These are phyloP conservation scores for Branchinecta lynchi DNA, from an alignment of 1,140 invertebrate genomes.

Conservation along the genomic window DNA sequence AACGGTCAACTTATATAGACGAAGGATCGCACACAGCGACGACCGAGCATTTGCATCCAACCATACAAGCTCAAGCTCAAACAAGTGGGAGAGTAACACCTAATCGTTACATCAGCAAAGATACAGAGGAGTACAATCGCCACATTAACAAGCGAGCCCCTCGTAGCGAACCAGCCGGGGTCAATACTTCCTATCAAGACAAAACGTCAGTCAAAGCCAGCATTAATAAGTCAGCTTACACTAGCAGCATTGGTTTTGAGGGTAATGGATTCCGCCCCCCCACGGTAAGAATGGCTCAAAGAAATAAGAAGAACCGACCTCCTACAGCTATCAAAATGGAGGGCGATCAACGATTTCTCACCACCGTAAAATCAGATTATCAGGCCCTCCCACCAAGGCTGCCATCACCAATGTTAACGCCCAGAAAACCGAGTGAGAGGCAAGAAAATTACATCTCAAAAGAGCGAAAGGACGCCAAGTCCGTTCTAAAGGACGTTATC, in stretches of 20 bases:
- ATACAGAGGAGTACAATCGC: neutral
- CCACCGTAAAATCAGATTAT: neutral
- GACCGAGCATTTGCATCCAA: too few relatives aligned
- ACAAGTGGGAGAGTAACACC: neutral
- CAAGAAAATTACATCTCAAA: neutral
- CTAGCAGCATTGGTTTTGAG: neutral
- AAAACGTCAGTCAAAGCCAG: neutral
- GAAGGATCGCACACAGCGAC: too few relatives aligned
- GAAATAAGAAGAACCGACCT: neutral
- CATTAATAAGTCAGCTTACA: neutral
- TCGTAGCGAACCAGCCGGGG: neutral
- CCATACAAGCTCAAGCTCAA: neutral
- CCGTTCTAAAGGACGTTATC: neutral
- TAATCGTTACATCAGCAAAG: conserved; percentile 1
- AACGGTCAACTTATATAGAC: neutral
- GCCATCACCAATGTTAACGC: neutral
- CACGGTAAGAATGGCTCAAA: neutral
- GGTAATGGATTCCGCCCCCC: neutral
- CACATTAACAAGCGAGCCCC: neutral
- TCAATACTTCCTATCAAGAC: neutral
- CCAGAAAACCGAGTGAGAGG: neutral
- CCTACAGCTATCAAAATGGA: neutral
- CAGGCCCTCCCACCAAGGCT: neutral
- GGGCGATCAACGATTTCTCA: neutral
- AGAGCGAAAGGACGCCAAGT: neutral